Evolutionary conservation across 2,797 vertebrate genomes (phyloP).

Genomic region (Gallirallus australis): DNA sequence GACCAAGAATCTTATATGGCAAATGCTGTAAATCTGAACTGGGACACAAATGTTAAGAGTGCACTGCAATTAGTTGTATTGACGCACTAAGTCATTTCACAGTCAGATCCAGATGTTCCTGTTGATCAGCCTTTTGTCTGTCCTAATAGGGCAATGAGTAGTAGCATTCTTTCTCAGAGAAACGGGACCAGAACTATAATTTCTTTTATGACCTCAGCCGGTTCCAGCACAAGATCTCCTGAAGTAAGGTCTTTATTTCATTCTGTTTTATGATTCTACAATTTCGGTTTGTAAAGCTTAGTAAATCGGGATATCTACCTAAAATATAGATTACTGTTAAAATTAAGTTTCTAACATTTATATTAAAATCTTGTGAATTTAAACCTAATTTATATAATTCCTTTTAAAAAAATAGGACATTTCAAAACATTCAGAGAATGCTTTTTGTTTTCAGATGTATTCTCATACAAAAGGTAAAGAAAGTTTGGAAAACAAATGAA

Average conservation of each 20-base stretch:
- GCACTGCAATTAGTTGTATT: background rate
- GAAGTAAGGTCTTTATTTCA: background rate
- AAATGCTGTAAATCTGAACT: background rate
- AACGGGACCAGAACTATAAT: background rate
- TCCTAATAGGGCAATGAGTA: background rate
- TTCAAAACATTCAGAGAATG: background rate
- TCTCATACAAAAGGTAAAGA: background rate
- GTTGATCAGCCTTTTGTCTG: constrained; percentile 16
- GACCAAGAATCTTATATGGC: background rate
- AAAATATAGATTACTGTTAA: background rate
- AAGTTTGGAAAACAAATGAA: background rate
- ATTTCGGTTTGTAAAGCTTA: background rate
- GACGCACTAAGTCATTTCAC: background rate
- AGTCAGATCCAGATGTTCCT: constrained; percentile 13
- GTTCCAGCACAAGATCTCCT: background rate
- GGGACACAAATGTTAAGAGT: background rate
- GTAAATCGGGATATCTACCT: background rate
- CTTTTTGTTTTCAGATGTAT: background rate
- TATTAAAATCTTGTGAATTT: background rate
- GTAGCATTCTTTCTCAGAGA: background rate
- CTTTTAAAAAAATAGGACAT: background rate
- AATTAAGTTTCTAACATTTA: background rate
- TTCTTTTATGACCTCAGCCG: background rate
- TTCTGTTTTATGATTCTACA: background rate
- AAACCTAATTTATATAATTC: background rate